A percentile compares a stretch with the other conserved stretches of the same genome.
These are phyloP conservation scores for Glyphotaelius pellucidus DNA, from an alignment of 2,888 invertebrate genomes.

Conservation along the genomic window DNA sequence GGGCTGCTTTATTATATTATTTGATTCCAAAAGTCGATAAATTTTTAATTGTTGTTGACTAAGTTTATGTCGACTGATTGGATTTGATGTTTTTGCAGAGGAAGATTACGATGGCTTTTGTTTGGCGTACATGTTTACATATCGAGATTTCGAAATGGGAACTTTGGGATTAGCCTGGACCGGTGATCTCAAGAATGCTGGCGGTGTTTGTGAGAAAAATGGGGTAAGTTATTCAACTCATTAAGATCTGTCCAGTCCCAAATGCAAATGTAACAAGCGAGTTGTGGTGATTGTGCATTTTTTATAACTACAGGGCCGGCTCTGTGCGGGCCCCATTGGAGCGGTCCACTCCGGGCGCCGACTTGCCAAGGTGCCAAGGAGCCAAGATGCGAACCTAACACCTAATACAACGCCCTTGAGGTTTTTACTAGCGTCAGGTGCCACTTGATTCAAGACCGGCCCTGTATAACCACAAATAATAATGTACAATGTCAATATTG, in stretches of 20 bases:
- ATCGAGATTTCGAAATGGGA: conserved; percentile 96
- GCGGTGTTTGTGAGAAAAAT: conserved; percentile 98
- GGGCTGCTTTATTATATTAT: background rate
- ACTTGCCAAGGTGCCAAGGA: too few species aligned
- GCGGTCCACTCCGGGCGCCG: too few species aligned
- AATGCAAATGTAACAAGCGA: background rate
- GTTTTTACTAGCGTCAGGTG: too few species aligned
- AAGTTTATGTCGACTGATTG: background rate
- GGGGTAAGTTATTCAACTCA: conserved; percentile 81
- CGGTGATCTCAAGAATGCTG: conserved; percentile 95
- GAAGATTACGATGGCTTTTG: conserved; percentile 99
- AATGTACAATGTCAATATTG: background rate
- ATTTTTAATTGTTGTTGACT: background rate
- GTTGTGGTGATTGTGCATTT: background rate
- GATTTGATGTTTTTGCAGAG: conserved; percentile 80
- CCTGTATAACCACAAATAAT: too few species aligned
- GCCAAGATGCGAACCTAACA: too few species aligned
- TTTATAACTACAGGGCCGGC: background rate
- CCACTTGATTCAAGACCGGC: too few species aligned
- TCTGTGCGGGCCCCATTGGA: too few species aligned
- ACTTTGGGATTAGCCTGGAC: conserved; percentile 99
- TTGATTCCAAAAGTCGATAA: background rate
- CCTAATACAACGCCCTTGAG: too few species aligned
- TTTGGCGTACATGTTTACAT: conserved; percentile 99
- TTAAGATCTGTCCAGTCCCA: background rate